These are phyloP conservation scores for Hypomecis punctinalis DNA, from an alignment of 2,888 invertebrate species.

Conservation along the genomic window DNA sequence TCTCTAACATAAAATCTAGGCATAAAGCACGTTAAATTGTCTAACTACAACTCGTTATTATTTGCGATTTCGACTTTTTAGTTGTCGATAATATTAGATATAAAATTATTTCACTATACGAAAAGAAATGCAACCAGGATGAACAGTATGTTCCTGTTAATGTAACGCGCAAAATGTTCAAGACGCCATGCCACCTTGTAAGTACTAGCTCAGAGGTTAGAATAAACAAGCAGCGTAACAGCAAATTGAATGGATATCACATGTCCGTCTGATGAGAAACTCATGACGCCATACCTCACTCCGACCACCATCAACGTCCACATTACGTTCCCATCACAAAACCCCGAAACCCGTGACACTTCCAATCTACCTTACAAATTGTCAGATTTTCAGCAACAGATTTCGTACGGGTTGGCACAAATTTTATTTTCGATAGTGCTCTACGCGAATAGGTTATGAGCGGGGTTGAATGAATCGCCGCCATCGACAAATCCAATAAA, in stretches of 20 bases:
- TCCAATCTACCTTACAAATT: slow-evolving; percentile 40
- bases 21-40: no score
- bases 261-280: background rate
- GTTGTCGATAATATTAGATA: no score
- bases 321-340: slow-evolving; percentile 10
- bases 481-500: slow-evolving; percentile 80
- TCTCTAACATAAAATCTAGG: no score
- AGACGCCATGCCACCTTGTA: no score
- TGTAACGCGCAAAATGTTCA: no score
- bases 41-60: no score
- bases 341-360: slow-evolving; percentile 5
- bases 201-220: background rate
- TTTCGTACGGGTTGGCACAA: slow-evolving; percentile 58
- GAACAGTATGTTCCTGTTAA: no score
- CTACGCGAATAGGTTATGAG: slow-evolving; percentile 64
- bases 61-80: no score
- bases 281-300: background rate
- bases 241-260: slow-evolving; percentile 15
- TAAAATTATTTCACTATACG: no score
- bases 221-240: slow-evolving; percentile 9
- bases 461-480: slow-evolving; percentile 69
- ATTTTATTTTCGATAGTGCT: slow-evolving; percentile 68
- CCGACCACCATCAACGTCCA: slow-evolving; percentile 4
- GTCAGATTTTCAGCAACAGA: slow-evolving; percentile 52
- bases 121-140: no score